Conservation (phyloP, 2,113 vertebrate species). For the Rhabdomys dilectus region DNA sequence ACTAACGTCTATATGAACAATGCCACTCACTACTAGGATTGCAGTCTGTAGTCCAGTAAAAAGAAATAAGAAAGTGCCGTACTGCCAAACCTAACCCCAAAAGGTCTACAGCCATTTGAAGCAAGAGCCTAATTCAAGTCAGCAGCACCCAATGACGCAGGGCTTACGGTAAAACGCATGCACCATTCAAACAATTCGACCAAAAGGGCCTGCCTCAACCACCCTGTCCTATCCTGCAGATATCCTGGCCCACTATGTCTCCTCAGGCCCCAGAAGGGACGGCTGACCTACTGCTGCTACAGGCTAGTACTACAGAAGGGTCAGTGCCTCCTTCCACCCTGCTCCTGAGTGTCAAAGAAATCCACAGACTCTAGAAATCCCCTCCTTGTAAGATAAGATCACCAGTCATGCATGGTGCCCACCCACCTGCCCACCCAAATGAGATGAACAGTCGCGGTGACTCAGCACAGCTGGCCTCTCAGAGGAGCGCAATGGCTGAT, state of each 20-base stretch:
- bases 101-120: background rate
- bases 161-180: background rate
- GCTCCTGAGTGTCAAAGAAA: background rate
- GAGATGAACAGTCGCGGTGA: background rate
- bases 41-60: background rate
- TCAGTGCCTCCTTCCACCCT: background rate
- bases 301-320: background rate
- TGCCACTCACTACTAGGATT: background rate
- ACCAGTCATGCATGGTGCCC: background rate
- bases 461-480: constrained; percentile 39
- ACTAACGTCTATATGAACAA: background rate
- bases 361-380: background rate
- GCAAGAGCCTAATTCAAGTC: background rate
- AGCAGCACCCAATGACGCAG: background rate
- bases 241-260: background rate
- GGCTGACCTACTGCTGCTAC: background rate
- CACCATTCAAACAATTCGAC: background rate
- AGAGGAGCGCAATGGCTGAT: background rate
- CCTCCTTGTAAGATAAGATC: background rate
- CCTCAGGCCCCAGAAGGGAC: background rate
- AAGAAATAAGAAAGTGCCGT: background rate
- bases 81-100: background rate
- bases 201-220: background rate
- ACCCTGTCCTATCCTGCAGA: background rate
- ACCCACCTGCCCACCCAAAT: background rate